Base-by-base conservation (phyloP, 2,888 invertebrate species). In the Lasioglossum villosulum region DNA sequence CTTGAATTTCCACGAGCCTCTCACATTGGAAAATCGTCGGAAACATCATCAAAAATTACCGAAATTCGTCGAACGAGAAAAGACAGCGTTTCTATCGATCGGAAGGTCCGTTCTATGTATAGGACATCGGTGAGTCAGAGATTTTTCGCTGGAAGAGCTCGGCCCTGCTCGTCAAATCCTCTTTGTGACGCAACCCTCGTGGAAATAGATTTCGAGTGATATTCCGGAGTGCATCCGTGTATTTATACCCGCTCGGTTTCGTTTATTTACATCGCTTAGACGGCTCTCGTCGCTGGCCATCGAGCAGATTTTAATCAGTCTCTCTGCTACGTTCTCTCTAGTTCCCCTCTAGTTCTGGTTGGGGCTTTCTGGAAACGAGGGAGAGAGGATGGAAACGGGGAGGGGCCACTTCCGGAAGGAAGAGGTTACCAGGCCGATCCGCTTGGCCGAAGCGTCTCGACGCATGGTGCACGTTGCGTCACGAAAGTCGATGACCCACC, bases 401-500 rank as follows among this genome's bases (percentile, higher is more conserved):
- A 70, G 81, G 88, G 71, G 66, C 39, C 42, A 80, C 63, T 87
- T 86, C 86, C 89, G 90, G 89, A 89, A 90, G 87, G 89, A 90
- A 90, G 86, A 90, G 84, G 90, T 90, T 90, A 90, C 85, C 89
- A 80, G 88, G 87, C 71, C 89, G 90, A 88, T 88, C 78, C 86
- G 81, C 90, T 87, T 74, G 75, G 80, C 74, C 86, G 77, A 63
- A 81, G 80, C 80, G 83, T 84, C 84, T 78, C 80, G 82, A 77
- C 86, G 88, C 77, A 81, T 77, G 84, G 82, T 80, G 75, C 80
- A 52, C 37, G 90, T 91, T 90, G 83, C 89, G 87, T 90, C 90
- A 89, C 80, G 87, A 68, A 48, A 82, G 91, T 91, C 91, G 91
- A 91, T 91, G 91, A 91, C 91, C 91, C 89, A 86, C 85, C 80